These are phyloP conservation scores for Natator depressus DNA, from an alignment of 2,113 vertebrate species.

Conservation along the genomic window DNA sequence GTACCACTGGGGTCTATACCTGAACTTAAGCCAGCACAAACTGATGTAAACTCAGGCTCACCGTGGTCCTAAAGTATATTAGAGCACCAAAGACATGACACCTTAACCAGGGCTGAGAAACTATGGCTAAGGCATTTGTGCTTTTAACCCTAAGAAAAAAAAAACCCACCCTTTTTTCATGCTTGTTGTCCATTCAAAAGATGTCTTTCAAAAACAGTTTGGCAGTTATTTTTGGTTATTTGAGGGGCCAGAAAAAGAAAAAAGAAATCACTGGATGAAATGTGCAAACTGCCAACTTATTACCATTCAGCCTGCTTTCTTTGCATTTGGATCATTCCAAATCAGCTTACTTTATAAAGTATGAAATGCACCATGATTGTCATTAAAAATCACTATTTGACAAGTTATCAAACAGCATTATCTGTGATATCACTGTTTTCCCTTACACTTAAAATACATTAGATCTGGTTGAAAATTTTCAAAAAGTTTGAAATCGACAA, in stretches of 20 bases:
- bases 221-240: constrained; percentile 14
- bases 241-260: constrained; percentile 23
- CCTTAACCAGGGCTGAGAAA: constrained; percentile 50
- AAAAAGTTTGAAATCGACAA: not conserved
- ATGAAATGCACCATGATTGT: not conserved
- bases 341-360: not conserved
- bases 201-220: not conserved
- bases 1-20: constrained; percentile 28
- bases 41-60: constrained; percentile 47
- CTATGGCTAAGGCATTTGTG: constrained; percentile 37
- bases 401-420: not conserved
- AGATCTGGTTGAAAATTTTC: not conserved
- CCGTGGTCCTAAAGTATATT: constrained; percentile 21
- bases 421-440: not conserved
- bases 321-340: not conserved
- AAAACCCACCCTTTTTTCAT: constrained; percentile 6
- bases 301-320: not conserved
- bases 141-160: constrained; percentile 48
- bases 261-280: not conserved
- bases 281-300: not conserved
- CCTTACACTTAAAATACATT: not conserved
- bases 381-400: not conserved
- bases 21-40: constrained; percentile 56
- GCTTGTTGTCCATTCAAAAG: constrained; percentile 11
- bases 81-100: constrained; percentile 36